These are phyloP conservation scores for Andricus curvator DNA, from an alignment of 2,888 invertebrate genomes.

Conservation along the genomic window DNA sequence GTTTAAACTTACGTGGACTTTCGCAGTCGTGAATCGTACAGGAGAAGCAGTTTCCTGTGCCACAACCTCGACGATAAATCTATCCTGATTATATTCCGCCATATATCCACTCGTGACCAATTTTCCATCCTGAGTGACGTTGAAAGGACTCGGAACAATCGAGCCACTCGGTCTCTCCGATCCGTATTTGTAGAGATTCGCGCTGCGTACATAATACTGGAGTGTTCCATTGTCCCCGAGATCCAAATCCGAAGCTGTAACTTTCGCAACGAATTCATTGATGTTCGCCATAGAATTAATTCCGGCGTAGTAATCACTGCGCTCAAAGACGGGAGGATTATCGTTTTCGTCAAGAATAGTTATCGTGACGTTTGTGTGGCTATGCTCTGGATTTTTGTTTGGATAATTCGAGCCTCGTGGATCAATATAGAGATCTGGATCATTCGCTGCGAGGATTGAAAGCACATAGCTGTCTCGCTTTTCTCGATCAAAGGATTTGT, in stretches of 20 bases:
- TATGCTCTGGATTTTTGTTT: slow-evolving; percentile 80
- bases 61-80: slow-evolving; percentile 90
- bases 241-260: slow-evolving; percentile 91
- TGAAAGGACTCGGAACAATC: slow-evolving; percentile 93
- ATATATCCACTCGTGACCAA: slow-evolving; percentile 89
- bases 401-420: slow-evolving; percentile 70
- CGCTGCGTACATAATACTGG: slow-evolving; percentile 89
- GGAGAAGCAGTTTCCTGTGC: slow-evolving; percentile 91
- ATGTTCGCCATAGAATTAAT: slow-evolving; percentile 88
- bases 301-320: slow-evolving; percentile 84
- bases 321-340: slow-evolving; percentile 87
- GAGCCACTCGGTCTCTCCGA: slow-evolving; percentile 89
- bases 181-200: slow-evolving; percentile 89
- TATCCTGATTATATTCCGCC: slow-evolving; percentile 93
- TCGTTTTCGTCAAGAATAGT: slow-evolving; percentile 91
- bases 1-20: slow-evolving; percentile 85
- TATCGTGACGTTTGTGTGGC: slow-evolving; percentile 86
- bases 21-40: slow-evolving; percentile 86
- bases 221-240: slow-evolving; percentile 90
- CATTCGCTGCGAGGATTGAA: slow-evolving; percentile 90
- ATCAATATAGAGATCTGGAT: slow-evolving; percentile 85
- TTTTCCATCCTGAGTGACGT: slow-evolving; percentile 86
- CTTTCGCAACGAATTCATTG: slow-evolving; percentile 86
- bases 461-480: slow-evolving; percentile 86
- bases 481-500: slow-evolving; percentile 91